Evolutionary conservation across 2,888 invertebrate species (phyloP), one percentile per base, ranked within the genome.

Genomic region (Scaptodrosophila latifasciaeformis): DNA sequence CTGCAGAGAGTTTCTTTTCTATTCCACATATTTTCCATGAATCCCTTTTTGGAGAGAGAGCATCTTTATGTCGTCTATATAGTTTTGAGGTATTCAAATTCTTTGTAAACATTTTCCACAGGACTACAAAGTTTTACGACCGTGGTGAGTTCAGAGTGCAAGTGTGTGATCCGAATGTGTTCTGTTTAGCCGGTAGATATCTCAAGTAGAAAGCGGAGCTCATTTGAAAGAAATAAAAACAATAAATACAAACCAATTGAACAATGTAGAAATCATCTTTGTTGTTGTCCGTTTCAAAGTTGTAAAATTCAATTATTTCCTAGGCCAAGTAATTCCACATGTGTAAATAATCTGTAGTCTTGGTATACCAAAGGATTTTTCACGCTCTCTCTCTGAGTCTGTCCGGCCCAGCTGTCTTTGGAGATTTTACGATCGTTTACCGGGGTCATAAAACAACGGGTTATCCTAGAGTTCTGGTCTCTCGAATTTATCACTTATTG

Each of bases 401-500:
- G n/a, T n/a, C n/a, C 15, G n/a, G 10, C 40, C 9, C 2, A 34
- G 15, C 49, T 56, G 51, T 55, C 42, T 63, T 50, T 63, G 56
- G 46, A 63, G 57, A 60, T 82, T 78, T 79, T 72, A 81, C 66
- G 79, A 76, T 70, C 79, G 70, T 59, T 79, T 66, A 74, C 79
- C 76, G 79, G 70, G 72, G 74, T 65, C 80, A 63, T 82, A 81
- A 81, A 82, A 79, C 80, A 75, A 81, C 71, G 74, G 81, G 81
- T 79, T 79, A 79, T 79, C 77, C 81, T 74, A 46, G 52, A n/a
- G n/a, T n/a, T n/a, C n/a, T n/a, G n/a, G n/a, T n/a, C n/a, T n/a
- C n/a, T n/a, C n/a, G n/a, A n/a, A n/a, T n/a, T n/a, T n/a, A n/a
- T n/a, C n/a, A n/a, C 13, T 37, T 9, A 7, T 37, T 2, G 37